Percentiles rank a stretch among this genome's conserved stretches.
phyloP scores from a whole-genome alignment of 1,140 invertebrate species.

The Drosophila paulistorum region DNA sequence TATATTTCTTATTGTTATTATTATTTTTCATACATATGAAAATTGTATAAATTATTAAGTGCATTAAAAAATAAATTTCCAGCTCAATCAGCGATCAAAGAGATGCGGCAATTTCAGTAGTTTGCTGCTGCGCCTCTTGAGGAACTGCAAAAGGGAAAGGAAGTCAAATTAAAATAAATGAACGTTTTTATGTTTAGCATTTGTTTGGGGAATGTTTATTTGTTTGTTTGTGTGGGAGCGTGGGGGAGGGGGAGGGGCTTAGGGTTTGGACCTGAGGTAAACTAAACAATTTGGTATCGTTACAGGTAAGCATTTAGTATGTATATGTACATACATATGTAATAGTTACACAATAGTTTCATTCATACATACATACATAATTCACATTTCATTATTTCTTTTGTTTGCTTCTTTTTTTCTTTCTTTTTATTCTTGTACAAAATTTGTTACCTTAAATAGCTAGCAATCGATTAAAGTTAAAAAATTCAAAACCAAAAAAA shows the following conservation, averaged over 20 bases:
- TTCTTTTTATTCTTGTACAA: conserved; percentile 49
- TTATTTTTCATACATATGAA: neutral
- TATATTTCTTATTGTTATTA: conserved; percentile 1
- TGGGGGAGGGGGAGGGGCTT: neutral
- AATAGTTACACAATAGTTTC: neutral
- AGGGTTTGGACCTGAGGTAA: neutral
- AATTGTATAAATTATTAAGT: conserved; percentile 9
- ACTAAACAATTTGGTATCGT: conserved; percentile 3
- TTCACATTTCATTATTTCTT: conserved; percentile 14
- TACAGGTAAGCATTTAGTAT: neutral
- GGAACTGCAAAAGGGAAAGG: conserved; percentile 50
- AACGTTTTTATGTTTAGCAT: conserved; percentile 32
- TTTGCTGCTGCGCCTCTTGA: conserved; percentile 59
- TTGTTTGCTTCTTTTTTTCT: no score
- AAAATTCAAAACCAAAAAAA: conserved; percentile 17
- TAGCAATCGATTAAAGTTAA: conserved; percentile 28
- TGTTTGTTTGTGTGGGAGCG: neutral
- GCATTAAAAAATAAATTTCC: conserved; percentile 5
- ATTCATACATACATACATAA: conserved; percentile 9
- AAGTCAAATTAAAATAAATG: neutral
- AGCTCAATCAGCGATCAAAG: conserved; percentile 51
- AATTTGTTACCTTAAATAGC: conserved; percentile 30
- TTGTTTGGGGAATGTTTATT: conserved; percentile 48
- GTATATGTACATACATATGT: conserved; percentile 2
- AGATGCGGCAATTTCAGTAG: conserved; percentile 56